Conservation (phyloP, 2,888 invertebrate species). For the Lepidocyrtinus sp. region DNA sequence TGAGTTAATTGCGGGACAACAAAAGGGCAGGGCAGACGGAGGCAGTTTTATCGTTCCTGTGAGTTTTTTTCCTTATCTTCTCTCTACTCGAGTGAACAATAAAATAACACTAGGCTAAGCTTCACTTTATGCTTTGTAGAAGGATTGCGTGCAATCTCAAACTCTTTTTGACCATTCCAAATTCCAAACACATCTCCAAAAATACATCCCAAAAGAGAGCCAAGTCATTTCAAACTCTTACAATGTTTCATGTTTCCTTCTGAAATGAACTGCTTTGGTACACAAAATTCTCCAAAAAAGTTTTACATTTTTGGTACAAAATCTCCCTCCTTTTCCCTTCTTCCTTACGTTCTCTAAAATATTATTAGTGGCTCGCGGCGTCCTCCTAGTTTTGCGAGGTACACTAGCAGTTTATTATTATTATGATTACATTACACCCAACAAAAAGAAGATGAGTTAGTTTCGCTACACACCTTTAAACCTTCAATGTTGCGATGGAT, state of each 20-base stretch:
- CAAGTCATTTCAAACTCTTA: no score
- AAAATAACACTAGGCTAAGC: neutral
- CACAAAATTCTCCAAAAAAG: slow-evolving; percentile 27
- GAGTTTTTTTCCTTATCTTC: neutral
- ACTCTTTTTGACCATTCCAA: no score
- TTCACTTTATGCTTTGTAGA: no score
- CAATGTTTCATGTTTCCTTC: no score
- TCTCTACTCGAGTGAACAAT: slow-evolving; percentile 36
- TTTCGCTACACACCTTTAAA: slow-evolving; percentile 31
- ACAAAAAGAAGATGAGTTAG: slow-evolving; percentile 48
- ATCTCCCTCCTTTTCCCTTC: neutral
- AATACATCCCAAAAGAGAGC: no score
- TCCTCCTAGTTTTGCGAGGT: no score
- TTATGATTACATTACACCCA: no score
- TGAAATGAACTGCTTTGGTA: no score
- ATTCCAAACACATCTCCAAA: no score
- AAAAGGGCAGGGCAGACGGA: slow-evolving; percentile 52
- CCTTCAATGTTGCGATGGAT: neutral
- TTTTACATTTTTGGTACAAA: neutral
- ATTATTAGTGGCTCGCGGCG: neutral
- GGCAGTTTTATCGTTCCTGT: slow-evolving; percentile 24
- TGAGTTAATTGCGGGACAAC: slow-evolving; percentile 48
- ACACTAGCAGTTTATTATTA: no score
- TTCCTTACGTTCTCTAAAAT: neutral
- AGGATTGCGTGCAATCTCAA: no score